A percentile compares a stretch with the other conserved stretches of the same genome.
phyloP scores from a whole-genome alignment of 2,797 vertebrate genomes.

The Sylvia borin region DNA sequence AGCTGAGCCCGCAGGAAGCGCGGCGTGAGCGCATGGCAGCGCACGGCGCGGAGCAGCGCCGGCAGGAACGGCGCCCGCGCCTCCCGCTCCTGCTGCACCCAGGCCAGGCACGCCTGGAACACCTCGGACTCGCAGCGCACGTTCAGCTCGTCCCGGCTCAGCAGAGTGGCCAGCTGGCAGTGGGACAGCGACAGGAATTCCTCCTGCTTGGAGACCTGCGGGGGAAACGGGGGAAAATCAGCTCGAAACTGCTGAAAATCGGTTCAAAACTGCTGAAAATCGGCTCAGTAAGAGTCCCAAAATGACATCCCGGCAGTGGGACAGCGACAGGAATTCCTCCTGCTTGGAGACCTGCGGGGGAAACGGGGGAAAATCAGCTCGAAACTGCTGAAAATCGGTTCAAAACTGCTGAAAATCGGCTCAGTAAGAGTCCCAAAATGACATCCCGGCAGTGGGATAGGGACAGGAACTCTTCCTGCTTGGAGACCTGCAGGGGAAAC shows the following conservation, averaged over 20 bases:
- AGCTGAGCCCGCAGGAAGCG: slow-evolving; percentile 93
- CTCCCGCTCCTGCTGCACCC: slow-evolving; percentile 87
- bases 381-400: too few relatives aligned
- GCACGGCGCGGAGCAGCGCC: slow-evolving; percentile 91
- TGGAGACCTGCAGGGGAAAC: neutral
- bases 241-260: rapidly evolving
- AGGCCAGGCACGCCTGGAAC: slow-evolving; percentile 93
- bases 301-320: slow-evolving; percentile 81
- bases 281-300: too few relatives aligned
- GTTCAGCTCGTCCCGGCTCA: slow-evolving; percentile 94
- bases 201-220: slow-evolving; percentile 91
- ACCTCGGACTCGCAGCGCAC: slow-evolving; percentile 96
- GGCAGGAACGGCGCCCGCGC: slow-evolving; percentile 79
- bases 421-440: neutral
- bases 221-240: neutral
- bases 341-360: slow-evolving; percentile 87
- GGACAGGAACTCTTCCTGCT: neutral
- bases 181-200: slow-evolving; percentile 95
- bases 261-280: too few relatives aligned
- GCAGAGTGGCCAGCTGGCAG: slow-evolving; percentile 92
- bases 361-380: too few relatives aligned
- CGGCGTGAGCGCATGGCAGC: slow-evolving; percentile 93
- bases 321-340: slow-evolving; percentile 94
- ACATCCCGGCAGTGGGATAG: neutral
- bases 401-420: too few relatives aligned